Percentiles rank a stretch among this genome's conserved stretches.
Evolutionary conservation across 1,140 invertebrate species (phyloP).

Genomic region (Philotrypesis tridentata): DNA sequence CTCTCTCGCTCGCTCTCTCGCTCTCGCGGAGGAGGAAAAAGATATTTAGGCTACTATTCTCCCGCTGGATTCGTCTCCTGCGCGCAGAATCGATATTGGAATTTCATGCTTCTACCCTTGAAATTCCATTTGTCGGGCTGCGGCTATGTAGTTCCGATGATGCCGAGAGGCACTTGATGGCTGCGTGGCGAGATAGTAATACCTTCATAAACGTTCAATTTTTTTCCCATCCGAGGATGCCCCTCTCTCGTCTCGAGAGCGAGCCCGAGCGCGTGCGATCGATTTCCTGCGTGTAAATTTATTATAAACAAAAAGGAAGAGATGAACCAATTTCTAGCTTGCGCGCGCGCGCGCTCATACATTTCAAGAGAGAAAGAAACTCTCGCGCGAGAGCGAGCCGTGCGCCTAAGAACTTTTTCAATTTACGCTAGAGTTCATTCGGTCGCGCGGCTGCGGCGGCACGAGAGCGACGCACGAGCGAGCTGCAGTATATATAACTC

Average conservation of each 20-base stretch:
- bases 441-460: too few relatives aligned
- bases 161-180: not conserved
- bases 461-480: constrained; percentile 50
- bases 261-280: too few relatives aligned
- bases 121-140: constrained; percentile 37
- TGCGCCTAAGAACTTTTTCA: constrained; percentile 42
- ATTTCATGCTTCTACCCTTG: constrained; percentile 49
- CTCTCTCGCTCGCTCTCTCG: not conserved
- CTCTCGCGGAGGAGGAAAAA: constrained; percentile 49
- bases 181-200: constrained; percentile 4
- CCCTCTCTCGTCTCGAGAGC: too few relatives aligned
- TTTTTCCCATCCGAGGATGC: too few relatives aligned
- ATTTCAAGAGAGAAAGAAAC: too few relatives aligned
- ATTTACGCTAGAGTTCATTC: constrained; percentile 41
- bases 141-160: not conserved
- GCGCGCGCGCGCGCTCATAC: too few relatives aligned
- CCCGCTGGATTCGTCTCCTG: constrained; percentile 16
- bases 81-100: constrained; percentile 49
- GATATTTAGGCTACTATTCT: constrained; percentile 57
- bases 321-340: too few relatives aligned
- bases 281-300: too few relatives aligned
- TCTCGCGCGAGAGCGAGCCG: too few relatives aligned
- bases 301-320: too few relatives aligned
- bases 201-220: constrained; percentile 29
- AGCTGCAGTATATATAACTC: too few relatives aligned